These are phyloP conservation scores for Zosterops pallidus DNA, from an alignment of 2,113 vertebrate genomes.

Conservation along the genomic window DNA sequence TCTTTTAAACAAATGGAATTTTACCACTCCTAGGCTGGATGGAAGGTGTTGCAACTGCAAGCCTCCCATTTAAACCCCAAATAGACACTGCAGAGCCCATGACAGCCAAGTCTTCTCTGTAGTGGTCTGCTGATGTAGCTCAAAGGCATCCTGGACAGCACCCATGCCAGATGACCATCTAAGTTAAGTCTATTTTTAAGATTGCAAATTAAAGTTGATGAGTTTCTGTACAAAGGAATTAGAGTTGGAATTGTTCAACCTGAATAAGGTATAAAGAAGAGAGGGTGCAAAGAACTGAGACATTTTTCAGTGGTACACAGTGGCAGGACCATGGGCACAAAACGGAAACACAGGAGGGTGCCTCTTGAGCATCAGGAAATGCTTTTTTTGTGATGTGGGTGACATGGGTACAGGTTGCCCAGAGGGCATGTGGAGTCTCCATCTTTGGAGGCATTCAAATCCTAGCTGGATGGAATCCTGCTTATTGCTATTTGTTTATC, in stretches of 20 bases:
- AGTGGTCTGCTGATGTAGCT: neutral
- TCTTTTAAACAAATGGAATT: neutral
- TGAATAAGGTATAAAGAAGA: neutral
- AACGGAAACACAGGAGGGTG: neutral
- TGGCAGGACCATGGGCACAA: neutral
- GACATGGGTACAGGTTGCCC: neutral
- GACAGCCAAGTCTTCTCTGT: neutral
- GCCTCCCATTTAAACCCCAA: neutral
- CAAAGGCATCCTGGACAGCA: neutral
- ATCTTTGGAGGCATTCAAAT: neutral
- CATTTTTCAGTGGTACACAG: neutral
- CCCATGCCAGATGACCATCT: neutral
- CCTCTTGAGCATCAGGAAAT: neutral
- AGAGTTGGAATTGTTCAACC: neutral
- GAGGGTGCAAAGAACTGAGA: neutral
- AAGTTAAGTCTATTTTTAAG: neutral
- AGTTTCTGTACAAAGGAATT: neutral
- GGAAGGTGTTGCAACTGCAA: neutral
- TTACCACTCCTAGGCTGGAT: neutral
- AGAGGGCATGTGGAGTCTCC: neutral
- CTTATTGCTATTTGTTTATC: conserved; percentile 12
- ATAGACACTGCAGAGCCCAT: neutral
- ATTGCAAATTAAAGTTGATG: neutral
- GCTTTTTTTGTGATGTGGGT: neutral
- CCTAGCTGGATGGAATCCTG: rapidly evolving